Percentiles rank a stretch among this genome's conserved stretches.
phyloP scores from a whole-genome alignment of 2,113 vertebrate species.

The Eublepharis macularius region DNA sequence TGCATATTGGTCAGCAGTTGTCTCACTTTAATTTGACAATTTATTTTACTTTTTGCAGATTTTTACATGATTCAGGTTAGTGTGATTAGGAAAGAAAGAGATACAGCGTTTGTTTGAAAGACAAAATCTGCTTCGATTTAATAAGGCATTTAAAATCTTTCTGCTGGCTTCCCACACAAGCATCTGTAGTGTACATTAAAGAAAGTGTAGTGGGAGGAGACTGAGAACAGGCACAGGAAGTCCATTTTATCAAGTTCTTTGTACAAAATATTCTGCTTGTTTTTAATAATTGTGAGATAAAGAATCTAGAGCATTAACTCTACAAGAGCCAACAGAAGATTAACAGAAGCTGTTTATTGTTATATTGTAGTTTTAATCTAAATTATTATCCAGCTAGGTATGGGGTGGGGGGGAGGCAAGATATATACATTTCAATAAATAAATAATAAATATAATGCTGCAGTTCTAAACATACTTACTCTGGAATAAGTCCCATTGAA shows the following conservation, averaged over 20 bases:
- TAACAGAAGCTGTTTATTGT: too few relatives aligned
- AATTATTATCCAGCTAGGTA: too few relatives aligned
- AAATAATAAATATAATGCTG: neutral
- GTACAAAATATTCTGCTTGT: neutral
- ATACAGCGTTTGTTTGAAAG: slow-evolving; percentile 12
- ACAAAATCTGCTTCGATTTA: neutral
- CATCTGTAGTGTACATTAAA: neutral
- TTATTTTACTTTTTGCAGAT: neutral
- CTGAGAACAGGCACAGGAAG: neutral
- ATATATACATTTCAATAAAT: too few relatives aligned
- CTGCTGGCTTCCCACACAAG: neutral
- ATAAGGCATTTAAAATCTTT: slow-evolving; percentile 3
- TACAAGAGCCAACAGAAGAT: neutral
- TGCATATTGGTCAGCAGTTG: neutral
- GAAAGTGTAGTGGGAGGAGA: neutral
- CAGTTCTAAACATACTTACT: neutral
- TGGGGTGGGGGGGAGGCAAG: too few relatives aligned
- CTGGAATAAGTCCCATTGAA: neutral
- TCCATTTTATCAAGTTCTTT: neutral
- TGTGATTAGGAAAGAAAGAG: neutral
- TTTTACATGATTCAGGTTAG: neutral
- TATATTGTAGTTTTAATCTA: too few relatives aligned
- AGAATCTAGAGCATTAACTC: neutral
- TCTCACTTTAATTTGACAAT: neutral
- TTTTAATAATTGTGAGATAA: neutral